phyloP scores from a whole-genome alignment of 2,888 invertebrate species.

The Agrochola lota region DNA sequence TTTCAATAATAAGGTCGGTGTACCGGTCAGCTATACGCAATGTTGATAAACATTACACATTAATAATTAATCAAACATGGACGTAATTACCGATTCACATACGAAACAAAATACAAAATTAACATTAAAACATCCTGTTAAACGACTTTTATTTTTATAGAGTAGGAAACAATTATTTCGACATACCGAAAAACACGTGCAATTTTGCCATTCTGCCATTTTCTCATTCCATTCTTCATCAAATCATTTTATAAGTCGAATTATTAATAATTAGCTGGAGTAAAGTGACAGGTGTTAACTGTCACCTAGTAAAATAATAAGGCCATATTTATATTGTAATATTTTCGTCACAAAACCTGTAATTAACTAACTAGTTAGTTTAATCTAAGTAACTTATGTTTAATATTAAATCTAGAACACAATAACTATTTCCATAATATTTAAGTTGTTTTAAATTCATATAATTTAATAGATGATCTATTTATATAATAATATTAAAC shows the following conservation, averaged over 20 bases:
- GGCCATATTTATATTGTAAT: background rate
- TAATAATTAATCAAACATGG: conserved; percentile 14
- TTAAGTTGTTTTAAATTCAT: too few species aligned
- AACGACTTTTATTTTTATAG: background rate
- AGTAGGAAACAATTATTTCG: background rate
- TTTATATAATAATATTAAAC: too few species aligned
- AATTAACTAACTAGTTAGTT: too few species aligned
- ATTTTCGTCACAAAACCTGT: too few species aligned
- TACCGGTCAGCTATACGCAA: background rate
- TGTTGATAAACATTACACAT: background rate
- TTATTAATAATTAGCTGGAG: background rate
- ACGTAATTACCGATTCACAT: background rate
- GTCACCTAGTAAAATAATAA: background rate
- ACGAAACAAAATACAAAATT: conserved; percentile 2
- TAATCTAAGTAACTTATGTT: too few species aligned
- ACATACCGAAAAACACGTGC: background rate
- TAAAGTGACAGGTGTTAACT: background rate
- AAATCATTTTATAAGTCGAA: background rate
- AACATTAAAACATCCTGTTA: background rate
- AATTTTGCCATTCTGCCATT: conserved; percentile 23
- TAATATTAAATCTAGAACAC: too few species aligned
- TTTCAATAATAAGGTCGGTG: background rate
- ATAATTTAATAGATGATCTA: too few species aligned
- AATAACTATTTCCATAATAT: too few species aligned
- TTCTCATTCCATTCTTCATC: too few species aligned